Evolutionary conservation across 2,113 vertebrate genomes (phyloP), one percentile per base, ranked within the genome.

Genomic region (Mesoclemmys tuberculata): DNA sequence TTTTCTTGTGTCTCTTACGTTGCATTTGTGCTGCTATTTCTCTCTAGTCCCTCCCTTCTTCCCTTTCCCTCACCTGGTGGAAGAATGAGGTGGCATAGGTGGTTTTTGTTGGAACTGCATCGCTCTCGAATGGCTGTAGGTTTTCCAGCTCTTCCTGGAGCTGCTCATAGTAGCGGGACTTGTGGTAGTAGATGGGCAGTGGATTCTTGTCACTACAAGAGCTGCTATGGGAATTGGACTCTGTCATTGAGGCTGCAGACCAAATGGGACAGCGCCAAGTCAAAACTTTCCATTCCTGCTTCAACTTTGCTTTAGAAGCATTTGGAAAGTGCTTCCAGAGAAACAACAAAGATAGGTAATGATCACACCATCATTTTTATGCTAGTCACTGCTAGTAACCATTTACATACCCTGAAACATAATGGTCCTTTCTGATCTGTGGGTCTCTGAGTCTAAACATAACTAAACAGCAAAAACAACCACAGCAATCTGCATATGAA

Each of bases 81-180:
- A 94, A 11, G 94, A 99, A 99, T 44, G 98, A 95, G 1, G 98
- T 99, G 18, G 86, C 88, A 21, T 98, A 98, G 54, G 81, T 54
- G 5, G 49, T 75, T 31, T 87, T 55, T 78, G 90, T n/a, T 6
- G 74, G 87, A 26, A 82, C 86, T 55, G 68, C 54, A 80, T 52
- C 80, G 19, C 29, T 54, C 12, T 74, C 4, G 12, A 21, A 80
- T 19, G 78, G 48, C 29, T 93, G 85, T 31, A 98, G 49, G 22
- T 85, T 85, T 29, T 96, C 94, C 92, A 98, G n/a, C 87, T 98
- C 97, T 31, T 98, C 92, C 8, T 92, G 80, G 71, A 98, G 74
- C 6, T 92, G 52, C 61, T 95, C 90, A 86, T 82, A 97, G 83
- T 97, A 95, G 5, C 82, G 75, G 49, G 98, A 98, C 87, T 98